Conservation (phyloP, 2,888 invertebrate genomes). For the Drosophila ezoana region DNA sequence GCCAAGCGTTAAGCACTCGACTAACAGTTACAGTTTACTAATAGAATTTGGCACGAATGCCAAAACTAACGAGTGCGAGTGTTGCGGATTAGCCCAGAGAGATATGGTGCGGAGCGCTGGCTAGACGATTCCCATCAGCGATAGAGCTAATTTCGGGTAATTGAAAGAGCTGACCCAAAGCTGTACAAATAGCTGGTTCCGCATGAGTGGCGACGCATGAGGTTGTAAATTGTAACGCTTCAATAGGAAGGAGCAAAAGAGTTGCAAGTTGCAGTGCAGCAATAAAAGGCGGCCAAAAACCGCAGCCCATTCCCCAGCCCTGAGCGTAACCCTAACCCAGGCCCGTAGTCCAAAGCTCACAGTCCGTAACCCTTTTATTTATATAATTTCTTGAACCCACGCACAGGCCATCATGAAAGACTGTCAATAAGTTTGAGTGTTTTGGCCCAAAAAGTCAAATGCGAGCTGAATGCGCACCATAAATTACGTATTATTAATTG, state of each 20-base stretch:
- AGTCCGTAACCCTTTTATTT: constrained; percentile 45
- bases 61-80: constrained; percentile 10
- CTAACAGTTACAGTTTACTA: constrained; percentile 37
- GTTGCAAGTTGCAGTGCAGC: constrained; percentile 65
- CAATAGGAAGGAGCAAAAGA: constrained; percentile 58
- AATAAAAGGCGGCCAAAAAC: constrained; percentile 43
- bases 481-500: constrained; percentile 80
- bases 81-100: constrained; percentile 38
- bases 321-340: not conserved
- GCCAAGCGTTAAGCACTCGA: constrained; percentile 66
- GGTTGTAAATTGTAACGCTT: constrained; percentile 78
- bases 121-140: constrained; percentile 41
- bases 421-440: constrained; percentile 72
- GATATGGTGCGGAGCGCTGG: constrained; percentile 1
- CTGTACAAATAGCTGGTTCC: constrained; percentile 58
- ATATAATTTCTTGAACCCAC: constrained; percentile 31
- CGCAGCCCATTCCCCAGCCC: not conserved
- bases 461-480: constrained; percentile 62
- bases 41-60: constrained; percentile 72
- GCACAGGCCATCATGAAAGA: constrained; percentile 30
- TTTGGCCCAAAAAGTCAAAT: constrained; percentile 67
- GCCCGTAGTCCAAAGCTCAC: constrained; percentile 15
- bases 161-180: constrained; percentile 51
- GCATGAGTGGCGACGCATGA: constrained; percentile 51
- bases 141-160: constrained; percentile 53